A percentile compares a stretch with the other conserved stretches of the same genome.
These are phyloP conservation scores for Hyaena hyaena DNA, from an alignment of 2,113 vertebrate species.

Conservation along the genomic window DNA sequence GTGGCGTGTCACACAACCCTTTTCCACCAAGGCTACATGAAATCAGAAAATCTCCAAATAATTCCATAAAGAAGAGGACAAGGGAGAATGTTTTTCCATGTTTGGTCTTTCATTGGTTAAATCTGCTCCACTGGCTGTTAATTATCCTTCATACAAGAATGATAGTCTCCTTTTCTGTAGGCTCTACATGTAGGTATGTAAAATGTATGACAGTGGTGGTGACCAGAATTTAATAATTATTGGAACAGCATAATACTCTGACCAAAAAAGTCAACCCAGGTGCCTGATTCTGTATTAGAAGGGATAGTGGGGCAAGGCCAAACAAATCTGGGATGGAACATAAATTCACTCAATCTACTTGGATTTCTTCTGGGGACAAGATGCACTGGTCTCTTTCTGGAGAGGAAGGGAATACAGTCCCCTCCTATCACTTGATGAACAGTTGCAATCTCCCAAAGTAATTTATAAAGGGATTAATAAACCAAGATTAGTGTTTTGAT, in stretches of 20 bases:
- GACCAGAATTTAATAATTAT: not conserved
- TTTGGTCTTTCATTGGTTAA: not conserved
- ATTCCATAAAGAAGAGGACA: not conserved
- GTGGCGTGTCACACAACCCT: rapidly evolving
- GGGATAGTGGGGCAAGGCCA: not conserved
- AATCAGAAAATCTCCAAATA: not conserved
- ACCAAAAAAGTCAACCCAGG: not conserved
- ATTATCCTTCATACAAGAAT: not conserved
- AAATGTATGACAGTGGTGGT: not conserved
- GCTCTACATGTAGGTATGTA: not conserved
- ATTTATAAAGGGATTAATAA: not conserved
- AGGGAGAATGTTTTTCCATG: not conserved
- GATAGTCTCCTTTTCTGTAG: not conserved
- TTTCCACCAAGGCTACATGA: not conserved
- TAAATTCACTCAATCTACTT: not conserved
- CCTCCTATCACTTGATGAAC: not conserved
- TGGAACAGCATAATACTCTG: not conserved
- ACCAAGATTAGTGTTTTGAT: not conserved
- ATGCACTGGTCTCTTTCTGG: not conserved
- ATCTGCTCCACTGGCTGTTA: no score
- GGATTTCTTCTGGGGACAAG: not conserved
- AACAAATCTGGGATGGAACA: not conserved
- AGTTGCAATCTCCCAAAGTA: not conserved
- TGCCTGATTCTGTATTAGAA: not conserved
- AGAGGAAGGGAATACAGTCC: not conserved